Base-by-base conservation (phyloP, 2,797 vertebrate species). In the Cyclura pinguis region DNA sequence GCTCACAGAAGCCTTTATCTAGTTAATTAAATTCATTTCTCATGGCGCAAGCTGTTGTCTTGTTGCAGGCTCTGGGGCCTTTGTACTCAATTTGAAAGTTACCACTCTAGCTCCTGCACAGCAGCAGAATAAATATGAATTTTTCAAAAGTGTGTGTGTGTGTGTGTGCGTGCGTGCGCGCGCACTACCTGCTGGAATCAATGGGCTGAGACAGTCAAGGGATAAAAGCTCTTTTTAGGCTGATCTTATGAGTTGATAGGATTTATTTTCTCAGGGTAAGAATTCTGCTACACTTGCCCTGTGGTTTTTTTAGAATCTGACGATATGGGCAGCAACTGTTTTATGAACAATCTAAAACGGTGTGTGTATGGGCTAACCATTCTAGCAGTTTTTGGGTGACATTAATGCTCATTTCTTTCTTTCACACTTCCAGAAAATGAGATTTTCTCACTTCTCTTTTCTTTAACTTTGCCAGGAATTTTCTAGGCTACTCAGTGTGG, bases 351-450 rank as follows among this genome's bases (percentile, higher is more conserved):
- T 77, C 57, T 87, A 83, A 76, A 38, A 18, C 29, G 6, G 20
- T 35, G 67, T 10, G 67, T 29, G 27, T 3, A 4, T 9, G 1
- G 14, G n/a, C 9, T 67, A 62, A n/a, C 24, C 20, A 52, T n/a
- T 20, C n/a, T 27, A 57, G 69, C 16, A 42, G 1, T 57, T 84
- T 50, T 42, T 29, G 18, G n/a, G 64, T 59, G 62, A 57, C 57
- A 20, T 29, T 90, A 16, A 82, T 2, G 13, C 78, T 81, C 14
- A 64, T 82, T 50, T 42, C 18, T 38, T 55, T 13, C 55, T 16
- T 6, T 84, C 38, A 12, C 57, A 91, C 69, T 83, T 52, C n/a
- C 80, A 83, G 85, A 90, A 87, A 87, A 84, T 38, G 16, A 38
- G 57, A 87, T 64, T 90, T 84, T 87, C 72, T 69, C 62, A n/a